These are phyloP conservation scores for Hyaena hyaena DNA, from an alignment of 2,113 vertebrate species.

Conservation along the genomic window DNA sequence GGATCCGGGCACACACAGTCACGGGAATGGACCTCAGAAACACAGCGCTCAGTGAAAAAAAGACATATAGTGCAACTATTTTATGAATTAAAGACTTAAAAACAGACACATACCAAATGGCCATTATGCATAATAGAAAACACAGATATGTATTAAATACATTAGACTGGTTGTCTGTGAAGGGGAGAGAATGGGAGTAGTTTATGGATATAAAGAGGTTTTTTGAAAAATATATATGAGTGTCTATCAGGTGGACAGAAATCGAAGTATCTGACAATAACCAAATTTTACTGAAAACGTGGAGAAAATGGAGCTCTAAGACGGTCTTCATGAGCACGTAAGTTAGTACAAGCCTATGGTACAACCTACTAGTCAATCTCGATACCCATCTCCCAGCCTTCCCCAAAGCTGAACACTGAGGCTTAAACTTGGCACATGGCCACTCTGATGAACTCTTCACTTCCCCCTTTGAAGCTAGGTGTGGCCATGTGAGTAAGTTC, in stretches of 20 bases:
- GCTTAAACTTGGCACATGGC: not conserved
- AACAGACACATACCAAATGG: not conserved
- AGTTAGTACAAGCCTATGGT: not conserved
- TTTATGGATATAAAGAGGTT: not conserved
- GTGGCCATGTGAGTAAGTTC: not conserved
- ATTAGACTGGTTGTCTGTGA: not conserved
- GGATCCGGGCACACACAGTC: fast-evolving
- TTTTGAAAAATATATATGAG: not conserved
- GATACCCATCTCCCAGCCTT: not conserved
- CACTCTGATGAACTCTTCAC: not conserved
- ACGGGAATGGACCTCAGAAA: not conserved
- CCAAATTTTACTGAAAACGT: not conserved
- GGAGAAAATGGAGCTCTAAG: not conserved
- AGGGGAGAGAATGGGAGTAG: not conserved
- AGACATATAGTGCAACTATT: not conserved
- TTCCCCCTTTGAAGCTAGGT: not conserved
- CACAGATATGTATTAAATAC: not conserved
- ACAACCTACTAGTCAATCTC: not conserved
- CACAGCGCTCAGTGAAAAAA: not conserved
- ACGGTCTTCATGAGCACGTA: not conserved
- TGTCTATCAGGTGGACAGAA: not conserved
- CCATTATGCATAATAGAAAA: not conserved
- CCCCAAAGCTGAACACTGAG: not conserved
- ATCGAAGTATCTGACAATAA: not conserved
- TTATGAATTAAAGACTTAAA: not conserved